Percentiles rank a stretch among this genome's conserved stretches.
These are phyloP conservation scores for Hassar affinis DNA, from an alignment of 2,113 vertebrate species.

Conservation along the genomic window DNA sequence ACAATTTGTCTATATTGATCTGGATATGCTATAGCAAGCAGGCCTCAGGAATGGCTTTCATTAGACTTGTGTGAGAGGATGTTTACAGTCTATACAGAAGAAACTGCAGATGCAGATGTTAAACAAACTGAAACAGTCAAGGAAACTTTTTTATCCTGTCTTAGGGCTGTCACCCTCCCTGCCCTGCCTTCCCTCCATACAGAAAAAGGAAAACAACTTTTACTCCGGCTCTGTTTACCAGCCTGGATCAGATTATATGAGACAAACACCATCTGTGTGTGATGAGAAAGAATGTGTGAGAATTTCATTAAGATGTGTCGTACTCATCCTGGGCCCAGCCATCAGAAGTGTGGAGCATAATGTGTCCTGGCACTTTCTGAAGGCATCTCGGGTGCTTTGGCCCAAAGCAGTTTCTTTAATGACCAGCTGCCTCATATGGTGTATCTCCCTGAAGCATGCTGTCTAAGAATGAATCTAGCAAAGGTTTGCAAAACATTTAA, in stretches of 20 bases:
- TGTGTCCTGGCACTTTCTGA: constrained; percentile 60
- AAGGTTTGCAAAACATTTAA: constrained; percentile 61
- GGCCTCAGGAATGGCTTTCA: not conserved
- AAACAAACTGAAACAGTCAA: not conserved
- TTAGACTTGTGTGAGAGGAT: not conserved
- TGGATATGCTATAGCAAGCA: not conserved
- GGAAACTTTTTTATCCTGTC: not conserved
- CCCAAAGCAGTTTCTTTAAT: constrained; percentile 69
- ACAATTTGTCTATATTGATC: not conserved
- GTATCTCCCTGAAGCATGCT: constrained; percentile 10
- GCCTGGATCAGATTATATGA: constrained; percentile 68
- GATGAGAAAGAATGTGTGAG: constrained; percentile 64
- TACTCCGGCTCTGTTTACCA: constrained; percentile 58
- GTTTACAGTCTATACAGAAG: not conserved
- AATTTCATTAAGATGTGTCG: constrained; percentile 63
- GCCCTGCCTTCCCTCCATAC: not conserved
- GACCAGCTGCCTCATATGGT: constrained; percentile 71
- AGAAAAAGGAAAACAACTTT: constrained; percentile 31
- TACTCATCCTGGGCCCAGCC: constrained; percentile 47
- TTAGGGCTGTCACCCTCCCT: not conserved
- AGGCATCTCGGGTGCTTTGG: constrained; percentile 60
- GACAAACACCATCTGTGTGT: constrained; percentile 76
- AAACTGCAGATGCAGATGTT: not conserved
- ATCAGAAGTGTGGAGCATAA: constrained; percentile 61
- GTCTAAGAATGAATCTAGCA: constrained; percentile 54